Evolutionary conservation across 2,888 invertebrate species (phyloP), one percentile per base, ranked within the genome.

Genomic region (Eupithecia inturbata): DNA sequence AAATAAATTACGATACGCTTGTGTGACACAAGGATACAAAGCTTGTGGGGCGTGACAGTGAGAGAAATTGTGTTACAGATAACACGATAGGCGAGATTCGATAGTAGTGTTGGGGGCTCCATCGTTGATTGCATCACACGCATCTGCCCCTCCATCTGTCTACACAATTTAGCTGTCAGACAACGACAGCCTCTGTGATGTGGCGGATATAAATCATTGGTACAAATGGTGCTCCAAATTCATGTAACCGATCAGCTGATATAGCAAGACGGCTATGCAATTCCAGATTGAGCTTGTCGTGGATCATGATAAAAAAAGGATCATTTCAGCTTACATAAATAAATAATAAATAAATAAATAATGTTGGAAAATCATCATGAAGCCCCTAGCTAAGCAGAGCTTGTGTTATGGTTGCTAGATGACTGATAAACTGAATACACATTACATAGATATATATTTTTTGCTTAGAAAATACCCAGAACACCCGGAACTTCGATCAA

Each of bases 121-220:
- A 62, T 73, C 60, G 28, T 62, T 73, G 70, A 73, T 71, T 68
- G 62, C 68, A 73, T 73, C 68, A 67, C 66, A 76, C 73, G 70
- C 75, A 73, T 71, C 70, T 75, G 75, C 66, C 72, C 75, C 67
- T 75, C 64, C 70, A 75, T 75, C 72, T 75, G 70, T 75, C 75
- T 73, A 71, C 73, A 75, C 72, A 75, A 73, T 76, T 76, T 73
- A 73, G 71, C 73, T 76, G 73, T 71, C 73, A 73, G 57, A 69
- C 66, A 73, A 69, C 49, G 68, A 71, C 71, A 73, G 53, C 49
- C 60, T 71, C 71, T 71, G 72, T 67, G 70, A 70, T 72, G 72
- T 72, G 53, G 62, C 73, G 73, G 73, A 73, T 70, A 77, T 74
- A 74, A 67, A 70, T 74, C 70, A 74, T 73, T 68, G 70, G 45